Evolutionary conservation across 64 coral and sea anemone genomes (phyloP), one percentile per base, ranked within the genome.

Genomic region (Pachyseris speciosa): DNA sequence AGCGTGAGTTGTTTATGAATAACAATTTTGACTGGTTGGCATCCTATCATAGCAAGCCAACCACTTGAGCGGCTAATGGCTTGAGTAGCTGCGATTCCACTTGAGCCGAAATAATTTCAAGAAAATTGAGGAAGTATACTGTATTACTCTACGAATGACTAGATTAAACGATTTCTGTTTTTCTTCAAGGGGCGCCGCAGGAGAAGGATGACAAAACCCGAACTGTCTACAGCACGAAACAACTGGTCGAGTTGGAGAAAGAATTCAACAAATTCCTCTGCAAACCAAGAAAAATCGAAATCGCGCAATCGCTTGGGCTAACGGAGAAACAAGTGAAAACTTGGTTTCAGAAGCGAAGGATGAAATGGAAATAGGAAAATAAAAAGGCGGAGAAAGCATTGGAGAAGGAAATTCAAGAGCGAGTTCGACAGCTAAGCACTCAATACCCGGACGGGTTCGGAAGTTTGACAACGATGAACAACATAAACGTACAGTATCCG

Each of bases 331-430:
- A 95, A 57, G 93, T 95, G 38, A 98, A 98, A 86, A 94, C 92
- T 19, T 98, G 96, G 96, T 98, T 95, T 37, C 93, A 98, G 17
- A 98, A 98, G 61, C 39, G 97, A 9, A 71, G 97, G 51, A 99
- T 99, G 97, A 99, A 94, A 84, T 99, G 97, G 97, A 99, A 99
- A 90, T 88, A 88, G 24, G 94, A 93, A 37, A 96, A 96, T 37
- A 93, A 96, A 74, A 60, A 85, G 2, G 94, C 86, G 1, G 94
- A 96, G 38, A 96, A 93, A 93, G 94, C 94, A 2, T 43, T 96
- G 48, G 91, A 90, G 64, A 87, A 69, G 12, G 94, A 96, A 44
- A 93, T 96, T 51, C 90, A 96, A 74, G 91, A 96, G 37, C 60
- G 95, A 93, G 91, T 96, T 8, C 83, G 69, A 36, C 86, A 83